Percentiles rank a stretch among this genome's conserved stretches.
These are phyloP conservation scores for Diorhabda elongata DNA, from an alignment of 1,140 invertebrate genomes.

Conservation along the genomic window DNA sequence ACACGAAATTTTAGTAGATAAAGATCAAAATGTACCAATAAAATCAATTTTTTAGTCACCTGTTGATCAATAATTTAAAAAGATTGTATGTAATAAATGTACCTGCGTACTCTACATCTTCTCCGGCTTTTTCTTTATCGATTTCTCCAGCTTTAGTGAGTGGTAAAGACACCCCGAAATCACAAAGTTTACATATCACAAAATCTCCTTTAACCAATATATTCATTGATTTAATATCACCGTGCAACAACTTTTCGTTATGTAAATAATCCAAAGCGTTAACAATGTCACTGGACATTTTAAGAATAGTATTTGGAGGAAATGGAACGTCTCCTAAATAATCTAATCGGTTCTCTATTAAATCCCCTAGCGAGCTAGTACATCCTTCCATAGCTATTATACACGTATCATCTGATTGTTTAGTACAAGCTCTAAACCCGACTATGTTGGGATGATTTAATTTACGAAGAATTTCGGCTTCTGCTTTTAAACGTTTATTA, in stretches of 20 bases:
- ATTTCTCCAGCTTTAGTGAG: slow-evolving; percentile 62
- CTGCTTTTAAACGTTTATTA: slow-evolving; percentile 57
- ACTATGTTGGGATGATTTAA: slow-evolving; percentile 81
- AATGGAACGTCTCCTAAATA: slow-evolving; percentile 54
- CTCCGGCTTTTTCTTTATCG: slow-evolving; percentile 50
- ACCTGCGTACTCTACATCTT: slow-evolving; percentile 55
- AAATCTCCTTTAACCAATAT: slow-evolving; percentile 72
- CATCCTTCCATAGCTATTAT: slow-evolving; percentile 69
- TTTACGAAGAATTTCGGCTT: slow-evolving; percentile 65
- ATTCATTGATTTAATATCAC: slow-evolving; percentile 83
- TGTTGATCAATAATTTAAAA: too few species aligned
- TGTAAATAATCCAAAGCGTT: slow-evolving; percentile 77
- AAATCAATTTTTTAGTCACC: too few species aligned
- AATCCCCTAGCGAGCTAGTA: slow-evolving; percentile 61
- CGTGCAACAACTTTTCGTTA: slow-evolving; percentile 66
- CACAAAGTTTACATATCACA: slow-evolving; percentile 72
- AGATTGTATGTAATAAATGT: neutral
- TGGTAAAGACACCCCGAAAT: slow-evolving; percentile 76
- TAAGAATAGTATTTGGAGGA: slow-evolving; percentile 58
- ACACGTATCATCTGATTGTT: slow-evolving; percentile 58
- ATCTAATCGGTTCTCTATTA: slow-evolving; percentile 67
- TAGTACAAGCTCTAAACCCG: slow-evolving; percentile 69
- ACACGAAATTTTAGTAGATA: too few species aligned
- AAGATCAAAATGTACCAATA: too few species aligned
- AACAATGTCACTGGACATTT: slow-evolving; percentile 62